These are phyloP conservation scores for Temnothorax longispinosus DNA, from an alignment of 1,140 invertebrate species.

Conservation along the genomic window DNA sequence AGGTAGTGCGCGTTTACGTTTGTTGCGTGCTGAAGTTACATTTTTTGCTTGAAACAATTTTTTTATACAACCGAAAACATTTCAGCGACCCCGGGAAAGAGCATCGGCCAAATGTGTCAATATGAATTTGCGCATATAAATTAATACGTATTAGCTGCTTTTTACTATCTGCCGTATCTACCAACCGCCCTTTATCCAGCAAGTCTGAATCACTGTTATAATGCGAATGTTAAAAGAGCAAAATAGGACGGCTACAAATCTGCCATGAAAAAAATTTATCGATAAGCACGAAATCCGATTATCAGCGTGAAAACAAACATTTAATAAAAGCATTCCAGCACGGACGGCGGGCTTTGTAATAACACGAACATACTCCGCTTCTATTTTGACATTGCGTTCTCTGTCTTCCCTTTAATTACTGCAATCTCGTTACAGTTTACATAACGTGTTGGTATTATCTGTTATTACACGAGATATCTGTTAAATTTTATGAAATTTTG, in stretches of 20 bases:
- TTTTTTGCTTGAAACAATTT: neutral
- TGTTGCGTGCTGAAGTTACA: neutral
- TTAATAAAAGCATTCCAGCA: conserved; percentile 24
- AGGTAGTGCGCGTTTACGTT: neutral
- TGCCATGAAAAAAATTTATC: neutral
- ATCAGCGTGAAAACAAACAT: conserved; percentile 7
- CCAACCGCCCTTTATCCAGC: neutral
- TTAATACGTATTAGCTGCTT: neutral
- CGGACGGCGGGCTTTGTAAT: neutral
- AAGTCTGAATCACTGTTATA: neutral
- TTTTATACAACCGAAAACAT: neutral
- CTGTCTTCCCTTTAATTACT: conserved; percentile 33
- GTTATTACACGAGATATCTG: conserved; percentile 23
- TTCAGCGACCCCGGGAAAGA: neutral
- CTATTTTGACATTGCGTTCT: conserved; percentile 21
- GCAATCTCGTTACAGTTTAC: conserved; percentile 12
- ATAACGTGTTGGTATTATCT: conserved; percentile 27
- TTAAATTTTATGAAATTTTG: conserved; percentile 12
- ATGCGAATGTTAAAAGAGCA: conserved; percentile 2
- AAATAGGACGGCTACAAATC: conserved; percentile 8
- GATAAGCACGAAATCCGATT: conserved; percentile 31
- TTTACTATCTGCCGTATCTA: neutral
- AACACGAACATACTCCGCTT: neutral
- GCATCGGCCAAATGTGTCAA: neutral
- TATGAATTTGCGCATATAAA: neutral